Evolutionary conservation across 1,140 invertebrate genomes (phyloP), one percentile per base, ranked within the genome.

Genomic region (Ceratosolen fusciceps): DNA sequence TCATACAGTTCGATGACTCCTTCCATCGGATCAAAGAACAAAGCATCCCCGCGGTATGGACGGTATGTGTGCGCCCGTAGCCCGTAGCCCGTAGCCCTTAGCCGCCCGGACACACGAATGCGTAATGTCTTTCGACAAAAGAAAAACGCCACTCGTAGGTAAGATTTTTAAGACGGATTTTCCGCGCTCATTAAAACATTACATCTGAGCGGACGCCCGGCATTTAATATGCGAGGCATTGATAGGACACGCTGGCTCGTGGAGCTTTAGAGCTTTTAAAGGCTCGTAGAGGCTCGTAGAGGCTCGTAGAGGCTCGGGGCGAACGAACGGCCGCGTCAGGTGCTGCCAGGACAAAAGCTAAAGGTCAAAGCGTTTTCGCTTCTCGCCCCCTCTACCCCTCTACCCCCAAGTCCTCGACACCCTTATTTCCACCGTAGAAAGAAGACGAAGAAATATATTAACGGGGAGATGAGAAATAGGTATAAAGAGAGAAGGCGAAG

Each of bases 141-240:
- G 21, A 67, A 26, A 37, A 26, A 14, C 31, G 65, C 9, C 7
- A 54, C 16, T 16, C 52, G n/a, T 12, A 4, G 9, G 60, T 5
- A 12, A 26, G n/a, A 24, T 7, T n/a, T 24, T 52, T 43, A 49
- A 70, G 37, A 49, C 21, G 39, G 49, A 70, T 70, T 29, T 49
- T 70, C 29, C 34, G 34, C 60, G 26, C 74, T 76, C 74, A 68
- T 76, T 76, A 76, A 76, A 76, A 76, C 47, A 76, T 76, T 56
- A 68, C 47, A 75, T 65, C 52, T 67, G 2, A 76, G 43, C 16
- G 39, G 74, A 68, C 56, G 34, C 47, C 39, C 26, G 37, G 0
- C 21, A 16, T 26, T 62, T 26, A 16, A 62, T 62, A 62, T 34
- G 14, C 37, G n/a, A 9, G 19, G 43, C 54, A 39, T 37, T 29